Percentiles rank a stretch among this genome's conserved stretches.
These are phyloP conservation scores for Diglossa brunneiventris DNA, from an alignment of 2,113 vertebrate species.

Conservation along the genomic window DNA sequence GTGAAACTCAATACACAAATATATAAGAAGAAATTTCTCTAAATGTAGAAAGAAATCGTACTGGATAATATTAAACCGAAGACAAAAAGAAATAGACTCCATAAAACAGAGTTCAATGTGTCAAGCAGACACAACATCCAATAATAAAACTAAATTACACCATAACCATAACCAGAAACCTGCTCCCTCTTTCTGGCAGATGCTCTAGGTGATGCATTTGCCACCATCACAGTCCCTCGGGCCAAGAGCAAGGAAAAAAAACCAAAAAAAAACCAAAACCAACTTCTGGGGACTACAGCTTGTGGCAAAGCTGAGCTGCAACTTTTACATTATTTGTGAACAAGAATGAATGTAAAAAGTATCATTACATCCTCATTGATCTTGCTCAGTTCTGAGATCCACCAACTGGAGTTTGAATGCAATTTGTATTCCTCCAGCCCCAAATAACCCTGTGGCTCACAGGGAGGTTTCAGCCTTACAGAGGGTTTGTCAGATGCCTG, in stretches of 20 bases:
- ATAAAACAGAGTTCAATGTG: accelerated
- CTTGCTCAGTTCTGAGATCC: background rate
- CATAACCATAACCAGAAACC: background rate
- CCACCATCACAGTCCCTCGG: background rate
- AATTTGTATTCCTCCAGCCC: background rate
- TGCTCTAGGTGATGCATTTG: background rate
- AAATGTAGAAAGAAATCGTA: background rate
- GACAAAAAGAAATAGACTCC: background rate
- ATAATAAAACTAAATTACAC: background rate
- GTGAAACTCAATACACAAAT: background rate
- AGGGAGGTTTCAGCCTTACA: background rate
- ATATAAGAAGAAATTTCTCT: background rate
- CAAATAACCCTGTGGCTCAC: background rate
- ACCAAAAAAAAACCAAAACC: no score
- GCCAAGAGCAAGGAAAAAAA: background rate
- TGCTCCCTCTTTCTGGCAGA: background rate
- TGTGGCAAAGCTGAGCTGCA: background rate
- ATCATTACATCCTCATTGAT: background rate
- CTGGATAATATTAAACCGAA: background rate
- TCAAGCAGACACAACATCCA: background rate
- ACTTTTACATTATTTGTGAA: background rate
- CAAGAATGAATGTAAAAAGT: background rate
- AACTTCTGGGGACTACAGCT: background rate
- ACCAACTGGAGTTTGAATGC: background rate
- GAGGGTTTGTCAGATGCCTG: background rate